Evolutionary conservation across 2,888 invertebrate genomes (phyloP), one percentile per base, ranked within the genome.

Genomic region (Leptopterna dolabrata): DNA sequence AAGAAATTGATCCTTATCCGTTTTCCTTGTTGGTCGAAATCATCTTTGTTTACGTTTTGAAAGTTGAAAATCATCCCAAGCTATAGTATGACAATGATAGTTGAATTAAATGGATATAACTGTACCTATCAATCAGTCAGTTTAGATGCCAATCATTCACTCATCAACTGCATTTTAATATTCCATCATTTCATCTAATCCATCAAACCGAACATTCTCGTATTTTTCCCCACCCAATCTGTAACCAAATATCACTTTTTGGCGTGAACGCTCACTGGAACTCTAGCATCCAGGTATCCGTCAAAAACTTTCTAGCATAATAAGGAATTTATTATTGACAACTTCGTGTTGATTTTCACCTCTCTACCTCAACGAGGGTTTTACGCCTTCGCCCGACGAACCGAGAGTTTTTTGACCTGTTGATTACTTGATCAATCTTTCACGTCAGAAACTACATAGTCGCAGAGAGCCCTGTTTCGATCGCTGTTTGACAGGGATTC

Each of bases 401-500:
- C 3, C 24, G 63, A 24, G 63, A 63, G 63, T 2, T 2, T 63
- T 63, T 63, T 63, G 63, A 63, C 63, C 63, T 63, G 63, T 63
- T 63, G 63, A 63, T 24, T 63, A 63, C 63, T 19, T 24, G 63
- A 63, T 63, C 63, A 63, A 63, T 63, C 63, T 63, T 63, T 63
- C 63, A 63, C 63, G 63, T 63, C 63, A 63, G 63, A 63, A 36
- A 63, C 24, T 63, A 63, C 63, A 63, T 24, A 24, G 63, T 16
- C 13, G 47, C 16, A 13, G 47, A 47, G 47, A 14, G 47, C 47
- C 63, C 24, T 19, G 13, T 19, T 63, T 63, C 24, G 63, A 63
- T 63, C 63, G 63, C 24, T 63, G 63, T 63, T 63, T 63, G 63
- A 63, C 63, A 63, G 63, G 63, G 63, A 63, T 63, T 63, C 24